phyloP scores from a whole-genome alignment of 2,888 invertebrate species.

The Coelinius sp. region DNA sequence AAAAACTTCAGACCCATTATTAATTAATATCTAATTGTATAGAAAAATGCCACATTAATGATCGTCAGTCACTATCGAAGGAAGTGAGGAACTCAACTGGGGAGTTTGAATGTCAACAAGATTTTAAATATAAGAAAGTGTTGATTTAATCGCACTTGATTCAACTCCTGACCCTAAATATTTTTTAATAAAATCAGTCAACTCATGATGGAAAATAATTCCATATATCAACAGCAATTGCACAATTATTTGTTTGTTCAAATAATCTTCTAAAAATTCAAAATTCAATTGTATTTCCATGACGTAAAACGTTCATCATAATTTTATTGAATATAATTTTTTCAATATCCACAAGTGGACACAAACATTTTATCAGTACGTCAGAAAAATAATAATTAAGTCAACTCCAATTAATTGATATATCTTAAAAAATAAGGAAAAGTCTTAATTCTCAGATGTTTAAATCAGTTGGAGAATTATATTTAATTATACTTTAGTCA shows the following conservation, averaged over 20 bases:
- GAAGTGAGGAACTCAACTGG: neutral
- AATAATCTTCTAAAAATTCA: neutral
- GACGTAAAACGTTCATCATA: too few species aligned
- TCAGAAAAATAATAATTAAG: neutral
- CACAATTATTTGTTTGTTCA: neutral
- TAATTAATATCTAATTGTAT: neutral
- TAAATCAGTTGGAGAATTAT: neutral
- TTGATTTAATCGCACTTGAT: neutral
- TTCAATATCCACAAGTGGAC: neutral
- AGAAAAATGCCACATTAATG: neutral
- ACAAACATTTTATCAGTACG: neutral
- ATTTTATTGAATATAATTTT: neutral
- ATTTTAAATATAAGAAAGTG: neutral
- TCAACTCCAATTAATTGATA: constrained; percentile 1
- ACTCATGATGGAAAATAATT: neutral
- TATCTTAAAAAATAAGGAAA: constrained; percentile 24
- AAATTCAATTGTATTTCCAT: neutral
- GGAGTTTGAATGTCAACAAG: neutral
- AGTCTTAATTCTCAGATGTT: constrained; percentile 20
- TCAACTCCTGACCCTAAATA: neutral
- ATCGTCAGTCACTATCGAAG: neutral
- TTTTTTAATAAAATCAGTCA: neutral
- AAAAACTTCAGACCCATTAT: constrained; percentile 63
- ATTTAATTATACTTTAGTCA: neutral
- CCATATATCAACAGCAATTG: neutral